phyloP scores from a whole-genome alignment of 2,113 vertebrate genomes.

The Podocnemis expansa region DNA sequence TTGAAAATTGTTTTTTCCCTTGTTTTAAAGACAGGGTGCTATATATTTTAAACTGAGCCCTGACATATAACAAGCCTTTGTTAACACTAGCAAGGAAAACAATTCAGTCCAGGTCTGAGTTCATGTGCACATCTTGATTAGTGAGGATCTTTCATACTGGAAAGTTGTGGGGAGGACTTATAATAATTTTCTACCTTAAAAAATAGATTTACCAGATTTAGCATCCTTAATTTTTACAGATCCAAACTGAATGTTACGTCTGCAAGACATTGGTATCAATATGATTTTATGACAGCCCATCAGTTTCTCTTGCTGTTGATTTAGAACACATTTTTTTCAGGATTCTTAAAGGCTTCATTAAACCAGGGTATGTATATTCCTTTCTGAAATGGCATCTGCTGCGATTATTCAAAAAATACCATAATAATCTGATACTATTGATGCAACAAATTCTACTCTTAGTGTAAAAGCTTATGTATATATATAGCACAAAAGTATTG shows the following conservation, averaged over 20 bases:
- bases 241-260: neutral
- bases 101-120: neutral
- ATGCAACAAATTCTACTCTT: neutral
- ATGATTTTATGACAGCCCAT: neutral
- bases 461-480: fast-evolving
- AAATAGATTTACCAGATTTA: neutral
- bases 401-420: neutral
- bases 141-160: neutral
- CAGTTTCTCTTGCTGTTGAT: neutral
- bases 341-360: neutral
- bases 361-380: neutral
- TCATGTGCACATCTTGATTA: neutral
- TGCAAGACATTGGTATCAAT: neutral
- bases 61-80: neutral
- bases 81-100: neutral
- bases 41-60: neutral
- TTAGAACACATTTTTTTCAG: slow-evolving; percentile 8
- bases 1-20: neutral
- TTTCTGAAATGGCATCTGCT: neutral
- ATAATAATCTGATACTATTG: neutral
- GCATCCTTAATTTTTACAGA: neutral
- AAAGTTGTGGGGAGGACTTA: neutral
- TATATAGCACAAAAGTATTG: fast-evolving
- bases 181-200: neutral
- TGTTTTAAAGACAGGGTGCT: neutral